Base-by-base conservation (phyloP, 1,140 invertebrate species). In the Bombus waltoni region DNA sequence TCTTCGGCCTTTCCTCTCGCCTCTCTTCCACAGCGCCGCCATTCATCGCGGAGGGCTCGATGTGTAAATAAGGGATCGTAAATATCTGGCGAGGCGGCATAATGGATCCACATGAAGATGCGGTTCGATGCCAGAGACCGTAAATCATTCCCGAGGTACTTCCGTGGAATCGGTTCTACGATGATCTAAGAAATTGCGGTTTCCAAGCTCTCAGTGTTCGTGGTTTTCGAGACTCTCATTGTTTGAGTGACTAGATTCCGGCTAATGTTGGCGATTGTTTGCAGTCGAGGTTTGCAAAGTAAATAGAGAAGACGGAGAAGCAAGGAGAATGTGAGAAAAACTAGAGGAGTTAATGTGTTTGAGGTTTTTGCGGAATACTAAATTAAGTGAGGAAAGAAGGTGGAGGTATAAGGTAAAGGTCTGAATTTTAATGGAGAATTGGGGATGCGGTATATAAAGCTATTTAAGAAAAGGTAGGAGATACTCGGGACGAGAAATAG, bases 101-200 rank as follows among this genome's bases (percentile, higher is more conserved):
- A 82, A 80, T 85, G 75, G 70, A 85, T 83, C 42, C 57, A 76
- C 66, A 65, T 44, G 76, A 81, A 79, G 80, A 87, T 74, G 81
- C 72, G 88, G 81, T 87, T 83, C 80, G 76, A 88, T 79, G 81
- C 76, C 9, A 3, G 10, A 62, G n/a, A 73, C 25, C 81, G 77
- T 88, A 83, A 88, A 88, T 88, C 85, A 87, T 70, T n/a, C 22
- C 28, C 44, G 28, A 32, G 59, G 47, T 28, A 83, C 53, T 75
- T 59, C 32, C 62, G 10, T 42, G 28, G 79, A 86, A 81, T 86
- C 57, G 68, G 35, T 68, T 57, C 65, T 47, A 38, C 13, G 25
- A 66, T 53, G 76, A 84, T 81, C 71, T 18, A 59, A 81, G 68
- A 88, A 89, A 84, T 83, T 87, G 88, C 57, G 86, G 86, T 90